phyloP scores from a whole-genome alignment of 2,113 vertebrate genomes.

The Coptodon rendalli region DNA sequence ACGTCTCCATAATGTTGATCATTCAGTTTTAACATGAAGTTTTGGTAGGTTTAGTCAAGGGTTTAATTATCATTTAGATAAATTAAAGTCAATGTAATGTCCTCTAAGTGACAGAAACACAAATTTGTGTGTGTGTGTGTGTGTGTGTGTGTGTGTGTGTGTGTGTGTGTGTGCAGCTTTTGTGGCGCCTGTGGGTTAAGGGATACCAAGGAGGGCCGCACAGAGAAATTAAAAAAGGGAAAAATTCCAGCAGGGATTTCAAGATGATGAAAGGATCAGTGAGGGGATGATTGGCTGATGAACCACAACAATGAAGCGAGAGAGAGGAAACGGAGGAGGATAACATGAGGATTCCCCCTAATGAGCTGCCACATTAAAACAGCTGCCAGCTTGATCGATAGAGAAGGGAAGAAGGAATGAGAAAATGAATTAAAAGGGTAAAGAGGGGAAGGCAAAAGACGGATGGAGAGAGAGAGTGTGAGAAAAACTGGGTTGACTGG shows the following conservation, averaged over 20 bases:
- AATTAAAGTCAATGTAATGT: not conserved
- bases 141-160: not conserved
- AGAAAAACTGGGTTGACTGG: not conserved
- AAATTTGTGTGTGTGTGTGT: not conserved
- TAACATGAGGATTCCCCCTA: not conserved
- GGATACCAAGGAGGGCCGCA: not conserved
- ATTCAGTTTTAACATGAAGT: not conserved
- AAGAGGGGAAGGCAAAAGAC: not conserved
- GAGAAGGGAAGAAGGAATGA: not conserved
- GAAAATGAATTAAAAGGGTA: not conserved
- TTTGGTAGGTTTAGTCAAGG: not conserved
- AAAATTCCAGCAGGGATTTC: not conserved
- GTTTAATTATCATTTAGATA: not conserved
- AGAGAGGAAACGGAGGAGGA: not conserved
- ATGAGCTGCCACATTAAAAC: constrained; percentile 14
- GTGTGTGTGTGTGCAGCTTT: not conserved
- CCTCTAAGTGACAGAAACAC: not conserved
- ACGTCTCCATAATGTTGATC: not conserved
- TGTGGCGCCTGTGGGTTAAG: constrained; percentile 28
- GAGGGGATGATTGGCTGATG: not conserved
- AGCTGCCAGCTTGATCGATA: constrained; percentile 3
- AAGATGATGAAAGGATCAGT: constrained; percentile 6
- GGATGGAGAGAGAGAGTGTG: not conserved
- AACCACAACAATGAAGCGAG: constrained; percentile 13
- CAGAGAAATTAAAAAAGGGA: not conserved